Percentiles rank a stretch among this genome's conserved stretches.
Conservation (phyloP, 2,797 vertebrate genomes). For the Phylloscopus collybita region DNA sequence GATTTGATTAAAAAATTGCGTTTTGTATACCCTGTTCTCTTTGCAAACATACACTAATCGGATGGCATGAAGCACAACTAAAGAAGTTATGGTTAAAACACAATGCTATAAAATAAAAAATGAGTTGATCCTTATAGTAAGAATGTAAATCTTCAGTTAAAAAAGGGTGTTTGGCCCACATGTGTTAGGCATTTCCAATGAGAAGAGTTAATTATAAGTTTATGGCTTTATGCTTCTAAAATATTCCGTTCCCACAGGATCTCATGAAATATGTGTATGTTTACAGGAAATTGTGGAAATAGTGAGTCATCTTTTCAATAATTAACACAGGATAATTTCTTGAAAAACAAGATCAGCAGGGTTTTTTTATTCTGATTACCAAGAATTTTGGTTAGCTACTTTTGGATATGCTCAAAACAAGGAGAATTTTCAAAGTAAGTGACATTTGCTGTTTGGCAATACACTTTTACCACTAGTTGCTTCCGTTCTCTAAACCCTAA, state of each 20-base stretch:
- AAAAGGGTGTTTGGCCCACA: background rate
- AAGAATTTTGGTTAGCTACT: background rate
- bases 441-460: background rate
- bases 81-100: background rate
- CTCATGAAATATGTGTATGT: constrained; percentile 45
- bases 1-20: background rate
- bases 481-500: background rate
- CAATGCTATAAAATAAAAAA: background rate
- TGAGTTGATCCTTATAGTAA: background rate
- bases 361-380: background rate
- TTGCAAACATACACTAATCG: background rate
- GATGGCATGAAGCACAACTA: background rate
- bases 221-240: constrained; percentile 5
- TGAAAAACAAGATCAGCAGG: constrained; percentile 40
- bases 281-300: constrained; percentile 49
- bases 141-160: background rate
- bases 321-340: constrained; percentile 58
- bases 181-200: background rate
- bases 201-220: background rate
- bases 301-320: constrained; percentile 57
- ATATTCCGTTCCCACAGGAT: background rate
- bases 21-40: background rate
- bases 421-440: background rate
- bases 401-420: background rate
- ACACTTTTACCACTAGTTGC: background rate